A percentile compares a stretch with the other conserved stretches of the same genome.
phyloP scores from a whole-genome alignment of 1,140 invertebrate species.

The Acromyrmex charruanus region DNA sequence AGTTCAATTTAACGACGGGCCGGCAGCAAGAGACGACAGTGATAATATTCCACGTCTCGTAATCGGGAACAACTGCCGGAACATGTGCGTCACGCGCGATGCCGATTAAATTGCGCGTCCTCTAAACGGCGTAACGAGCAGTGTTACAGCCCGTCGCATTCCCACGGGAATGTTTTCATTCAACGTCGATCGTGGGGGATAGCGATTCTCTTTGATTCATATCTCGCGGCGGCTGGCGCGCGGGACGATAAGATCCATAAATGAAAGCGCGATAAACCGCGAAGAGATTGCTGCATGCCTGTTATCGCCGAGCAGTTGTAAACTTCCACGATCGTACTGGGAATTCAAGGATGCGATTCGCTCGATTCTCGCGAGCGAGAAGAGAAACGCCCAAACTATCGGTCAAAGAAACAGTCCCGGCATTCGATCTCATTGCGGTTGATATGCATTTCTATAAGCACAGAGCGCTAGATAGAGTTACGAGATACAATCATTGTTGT shows the following conservation, averaged over 20 bases:
- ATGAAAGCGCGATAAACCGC: conserved; percentile 52
- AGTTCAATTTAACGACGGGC: conserved; percentile 43
- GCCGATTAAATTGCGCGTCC: conserved; percentile 54
- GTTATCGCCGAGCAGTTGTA: conserved; percentile 27
- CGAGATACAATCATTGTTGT: not conserved
- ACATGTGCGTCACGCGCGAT: conserved; percentile 41
- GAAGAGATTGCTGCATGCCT: conserved; percentile 27
- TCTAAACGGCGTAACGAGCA: conserved; percentile 48
- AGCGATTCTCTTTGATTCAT: conserved; percentile 23
- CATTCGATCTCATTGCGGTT: conserved; percentile 2
- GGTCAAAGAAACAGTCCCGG: not conserved
- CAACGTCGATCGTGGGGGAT: conserved; percentile 3
- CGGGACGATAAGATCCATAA: conserved; percentile 23
- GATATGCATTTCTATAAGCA: conserved; percentile 1
- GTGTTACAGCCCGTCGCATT: conserved; percentile 13
- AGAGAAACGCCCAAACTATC: not conserved
- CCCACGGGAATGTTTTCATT: conserved; percentile 42
- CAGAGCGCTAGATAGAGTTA: not conserved
- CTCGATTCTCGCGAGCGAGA: not conserved
- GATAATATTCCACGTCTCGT: conserved; percentile 48
- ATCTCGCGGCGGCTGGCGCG: not conserved
- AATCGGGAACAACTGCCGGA: conserved; percentile 41
- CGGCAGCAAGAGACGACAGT: conserved; percentile 29
- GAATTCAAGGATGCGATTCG: conserved; percentile 40
- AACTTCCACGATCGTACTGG: conserved; percentile 22